Evolutionary conservation across 2,888 invertebrate species (phyloP).

Genomic region (Diabrotica balteata): DNA sequence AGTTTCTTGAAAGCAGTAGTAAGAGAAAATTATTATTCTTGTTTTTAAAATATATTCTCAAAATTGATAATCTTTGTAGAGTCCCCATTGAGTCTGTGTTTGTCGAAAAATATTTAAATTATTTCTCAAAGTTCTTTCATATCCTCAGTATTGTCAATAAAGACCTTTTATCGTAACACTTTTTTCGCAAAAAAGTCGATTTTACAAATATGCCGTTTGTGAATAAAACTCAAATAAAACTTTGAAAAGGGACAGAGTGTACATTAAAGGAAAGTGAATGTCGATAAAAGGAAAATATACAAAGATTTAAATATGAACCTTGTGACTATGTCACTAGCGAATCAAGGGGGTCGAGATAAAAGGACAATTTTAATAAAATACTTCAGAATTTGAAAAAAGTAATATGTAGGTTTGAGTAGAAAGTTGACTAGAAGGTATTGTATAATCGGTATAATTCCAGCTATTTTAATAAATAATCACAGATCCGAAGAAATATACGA

Average conservation of each 20-base stretch:
- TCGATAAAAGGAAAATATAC: conserved; percentile 37
- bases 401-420: too few relatives aligned
- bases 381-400: too few relatives aligned
- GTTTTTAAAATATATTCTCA: too few relatives aligned
- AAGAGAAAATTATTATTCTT: too few relatives aligned
- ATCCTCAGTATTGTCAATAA: conserved; percentile 28
- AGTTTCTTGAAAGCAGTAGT: too few relatives aligned
- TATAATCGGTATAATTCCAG: too few relatives aligned
- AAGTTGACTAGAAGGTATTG: too few relatives aligned
- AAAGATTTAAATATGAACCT: conserved; percentile 38
- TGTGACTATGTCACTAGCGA: conserved; percentile 24
- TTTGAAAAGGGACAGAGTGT: conserved; percentile 22
- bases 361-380: too few relatives aligned
- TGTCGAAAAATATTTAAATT: conserved; percentile 30
- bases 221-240: conserved; percentile 39
- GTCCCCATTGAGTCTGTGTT: conserved; percentile 9
- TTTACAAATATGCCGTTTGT: conserved; percentile 36
- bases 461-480: too few relatives aligned
- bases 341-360: not conserved
- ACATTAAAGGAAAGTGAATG: conserved; percentile 7
- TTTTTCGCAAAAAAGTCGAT: conserved; percentile 27
- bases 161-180: conserved; percentile 31
- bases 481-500: too few relatives aligned
- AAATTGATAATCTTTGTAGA: not conserved
- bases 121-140: conserved; percentile 18